A percentile compares a stretch with the other conserved stretches of the same genome.
Conservation (phyloP, 2,113 vertebrate genomes). For the Melanotaenia duboulayi region DNA sequence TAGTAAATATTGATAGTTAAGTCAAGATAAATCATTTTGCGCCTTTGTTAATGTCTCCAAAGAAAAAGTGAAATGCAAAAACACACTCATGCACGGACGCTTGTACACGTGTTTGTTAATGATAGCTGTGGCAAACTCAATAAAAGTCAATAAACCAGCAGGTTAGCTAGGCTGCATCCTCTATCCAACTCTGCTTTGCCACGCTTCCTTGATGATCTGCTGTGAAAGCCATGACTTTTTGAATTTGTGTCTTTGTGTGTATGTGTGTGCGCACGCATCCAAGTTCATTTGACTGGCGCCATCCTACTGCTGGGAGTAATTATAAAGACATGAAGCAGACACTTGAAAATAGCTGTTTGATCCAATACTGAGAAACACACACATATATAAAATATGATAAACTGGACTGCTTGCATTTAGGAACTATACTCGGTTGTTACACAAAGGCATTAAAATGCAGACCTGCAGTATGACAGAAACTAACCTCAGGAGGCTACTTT, state of each 20-base stretch:
- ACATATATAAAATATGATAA: constrained; percentile 42
- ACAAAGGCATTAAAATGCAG: background rate
- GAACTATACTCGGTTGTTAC: background rate
- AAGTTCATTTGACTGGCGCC: constrained; percentile 71
- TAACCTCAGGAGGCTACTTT: constrained; percentile 10
- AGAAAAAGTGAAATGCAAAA: constrained; percentile 16
- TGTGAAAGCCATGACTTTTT: constrained; percentile 24
- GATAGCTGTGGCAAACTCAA: constrained; percentile 40
- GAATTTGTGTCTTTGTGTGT: constrained; percentile 4
- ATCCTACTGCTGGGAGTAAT: constrained; percentile 72
- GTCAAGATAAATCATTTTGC: background rate
- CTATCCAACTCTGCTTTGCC: constrained; percentile 60
- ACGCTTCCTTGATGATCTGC: constrained; percentile 50
- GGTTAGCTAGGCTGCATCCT: constrained; percentile 21
- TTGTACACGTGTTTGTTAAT: constrained; percentile 11
- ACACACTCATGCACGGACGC: constrained; percentile 10
- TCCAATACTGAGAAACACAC: constrained; percentile 45
- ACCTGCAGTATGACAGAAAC: background rate
- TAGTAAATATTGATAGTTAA: background rate
- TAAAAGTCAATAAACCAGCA: constrained; percentile 49
- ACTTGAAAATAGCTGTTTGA: constrained; percentile 56
- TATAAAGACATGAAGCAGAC: constrained; percentile 77
- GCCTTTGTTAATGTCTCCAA: background rate
- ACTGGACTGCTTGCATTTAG: constrained; percentile 20
- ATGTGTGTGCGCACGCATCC: constrained; percentile 19